These are phyloP conservation scores for Chamaetylas fuelleborni DNA, from an alignment of 2,113 vertebrate genomes.

Conservation along the genomic window DNA sequence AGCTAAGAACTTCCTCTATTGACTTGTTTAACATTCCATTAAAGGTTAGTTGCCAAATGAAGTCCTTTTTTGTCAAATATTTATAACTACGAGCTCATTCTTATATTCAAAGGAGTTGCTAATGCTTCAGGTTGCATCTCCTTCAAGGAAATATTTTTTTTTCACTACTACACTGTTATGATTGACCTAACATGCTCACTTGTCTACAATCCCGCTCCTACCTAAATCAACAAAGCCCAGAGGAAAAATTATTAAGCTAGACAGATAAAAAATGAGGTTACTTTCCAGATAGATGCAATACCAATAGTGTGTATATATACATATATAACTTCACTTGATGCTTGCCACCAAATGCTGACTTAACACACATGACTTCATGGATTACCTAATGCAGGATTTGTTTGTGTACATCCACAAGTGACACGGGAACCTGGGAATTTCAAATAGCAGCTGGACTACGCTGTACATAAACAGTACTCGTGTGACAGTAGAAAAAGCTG, in stretches of 20 bases:
- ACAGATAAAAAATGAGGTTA: not conserved
- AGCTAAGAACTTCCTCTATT: slow-evolving; percentile 82
- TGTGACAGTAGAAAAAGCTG: not conserved
- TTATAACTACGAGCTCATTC: slow-evolving; percentile 45
- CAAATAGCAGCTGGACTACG: not conserved
- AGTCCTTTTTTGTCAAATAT: slow-evolving; percentile 62
- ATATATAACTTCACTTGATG: not conserved
- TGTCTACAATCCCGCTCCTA: not conserved
- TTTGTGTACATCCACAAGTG: not conserved
- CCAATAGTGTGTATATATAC: not conserved
- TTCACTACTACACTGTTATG: not conserved
- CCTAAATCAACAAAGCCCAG: not conserved
- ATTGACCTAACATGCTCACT: not conserved
- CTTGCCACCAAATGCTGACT: not conserved
- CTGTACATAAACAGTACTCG: not conserved
- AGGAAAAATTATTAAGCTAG: not conserved
- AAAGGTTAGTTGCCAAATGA: slow-evolving; percentile 69
- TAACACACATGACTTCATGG: not conserved
- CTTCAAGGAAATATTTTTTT: not conserved
- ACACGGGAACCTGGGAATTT: not conserved
- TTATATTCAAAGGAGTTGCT: slow-evolving; percentile 49
- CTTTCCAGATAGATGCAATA: not conserved
- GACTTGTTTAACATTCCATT: slow-evolving; percentile 75
- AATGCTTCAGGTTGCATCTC: slow-evolving; percentile 10
- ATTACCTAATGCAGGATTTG: not conserved